phyloP scores from a whole-genome alignment of 2,797 vertebrate species.

The Cossypha polioptera region DNA sequence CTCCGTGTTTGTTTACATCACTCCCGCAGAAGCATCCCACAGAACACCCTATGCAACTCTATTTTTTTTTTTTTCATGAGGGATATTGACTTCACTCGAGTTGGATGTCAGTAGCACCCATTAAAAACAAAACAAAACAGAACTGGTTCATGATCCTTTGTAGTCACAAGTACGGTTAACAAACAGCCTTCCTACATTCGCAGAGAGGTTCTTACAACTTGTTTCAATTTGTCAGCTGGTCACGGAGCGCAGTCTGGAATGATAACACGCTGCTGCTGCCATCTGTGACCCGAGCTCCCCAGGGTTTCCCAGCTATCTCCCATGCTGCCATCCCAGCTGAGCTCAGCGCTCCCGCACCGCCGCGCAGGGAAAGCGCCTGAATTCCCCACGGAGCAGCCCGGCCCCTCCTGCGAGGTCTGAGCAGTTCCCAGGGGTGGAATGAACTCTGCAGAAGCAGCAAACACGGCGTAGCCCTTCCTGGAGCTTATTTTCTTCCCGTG shows the following conservation, averaged over 20 bases:
- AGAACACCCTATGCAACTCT: not conserved
- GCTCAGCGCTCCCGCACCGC: not conserved
- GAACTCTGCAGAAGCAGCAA: not conserved
- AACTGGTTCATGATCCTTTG: not conserved
- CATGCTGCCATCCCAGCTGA: not conserved
- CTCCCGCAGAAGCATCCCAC: not conserved
- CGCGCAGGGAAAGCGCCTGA: not conserved
- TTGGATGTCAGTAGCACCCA: not conserved
- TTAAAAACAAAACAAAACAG: not conserved
- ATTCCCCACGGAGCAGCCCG: not conserved
- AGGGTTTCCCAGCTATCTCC: not conserved
- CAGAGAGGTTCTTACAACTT: not conserved
- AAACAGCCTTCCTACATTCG: not conserved
- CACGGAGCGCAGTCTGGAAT: not conserved
- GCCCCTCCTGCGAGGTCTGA: not conserved
- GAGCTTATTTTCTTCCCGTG: not conserved
- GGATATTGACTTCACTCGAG: not conserved
- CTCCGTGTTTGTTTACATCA: not conserved
- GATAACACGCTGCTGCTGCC: not conserved
- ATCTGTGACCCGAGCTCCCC: not conserved
- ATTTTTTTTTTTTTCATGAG: not conserved
- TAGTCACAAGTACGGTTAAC: not conserved
- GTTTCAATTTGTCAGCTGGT: not conserved
- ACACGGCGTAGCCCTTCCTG: not conserved
- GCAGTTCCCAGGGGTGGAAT: not conserved